phyloP scores from a whole-genome alignment of 2,888 invertebrate genomes.

The Uropetala carovei region DNA sequence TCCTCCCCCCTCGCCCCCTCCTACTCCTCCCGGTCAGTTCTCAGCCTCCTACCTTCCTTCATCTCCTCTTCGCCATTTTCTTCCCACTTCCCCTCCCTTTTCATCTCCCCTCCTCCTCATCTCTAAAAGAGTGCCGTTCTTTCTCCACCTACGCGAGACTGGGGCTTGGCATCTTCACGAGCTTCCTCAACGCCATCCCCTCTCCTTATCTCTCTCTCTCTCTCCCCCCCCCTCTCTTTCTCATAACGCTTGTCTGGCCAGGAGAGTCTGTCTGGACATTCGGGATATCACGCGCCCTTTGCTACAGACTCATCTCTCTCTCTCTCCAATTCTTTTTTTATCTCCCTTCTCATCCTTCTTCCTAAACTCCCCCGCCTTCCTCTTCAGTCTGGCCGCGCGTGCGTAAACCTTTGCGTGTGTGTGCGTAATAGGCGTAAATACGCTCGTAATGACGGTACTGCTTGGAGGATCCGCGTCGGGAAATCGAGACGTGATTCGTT shows the following conservation, averaged over 20 bases:
- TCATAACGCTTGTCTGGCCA: background rate
- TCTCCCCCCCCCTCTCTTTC: too few relatives aligned
- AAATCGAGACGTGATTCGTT: background rate
- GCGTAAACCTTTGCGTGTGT: background rate
- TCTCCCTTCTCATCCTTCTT: background rate
- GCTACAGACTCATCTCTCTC: background rate
- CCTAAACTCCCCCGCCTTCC: background rate
- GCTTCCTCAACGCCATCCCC: background rate
- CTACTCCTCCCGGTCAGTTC: background rate
- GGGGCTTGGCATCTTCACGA: too few relatives aligned
- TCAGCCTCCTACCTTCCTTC: background rate
- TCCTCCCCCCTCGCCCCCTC: background rate
- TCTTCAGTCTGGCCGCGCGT: background rate
- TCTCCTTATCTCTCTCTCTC: background rate
- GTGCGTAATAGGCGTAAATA: background rate
- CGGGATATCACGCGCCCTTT: background rate
- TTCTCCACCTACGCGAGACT: too few relatives aligned
- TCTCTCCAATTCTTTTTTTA: background rate
- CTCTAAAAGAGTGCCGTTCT: too few relatives aligned
- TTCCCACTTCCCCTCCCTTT: background rate
- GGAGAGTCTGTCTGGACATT: background rate
- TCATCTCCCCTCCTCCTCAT: background rate
- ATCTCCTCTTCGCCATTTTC: background rate
- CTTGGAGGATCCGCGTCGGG: background rate
- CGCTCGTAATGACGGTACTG: background rate